These are phyloP conservation scores for Arizona elegans DNA, from an alignment of 2,113 vertebrate genomes.

Conservation along the genomic window DNA sequence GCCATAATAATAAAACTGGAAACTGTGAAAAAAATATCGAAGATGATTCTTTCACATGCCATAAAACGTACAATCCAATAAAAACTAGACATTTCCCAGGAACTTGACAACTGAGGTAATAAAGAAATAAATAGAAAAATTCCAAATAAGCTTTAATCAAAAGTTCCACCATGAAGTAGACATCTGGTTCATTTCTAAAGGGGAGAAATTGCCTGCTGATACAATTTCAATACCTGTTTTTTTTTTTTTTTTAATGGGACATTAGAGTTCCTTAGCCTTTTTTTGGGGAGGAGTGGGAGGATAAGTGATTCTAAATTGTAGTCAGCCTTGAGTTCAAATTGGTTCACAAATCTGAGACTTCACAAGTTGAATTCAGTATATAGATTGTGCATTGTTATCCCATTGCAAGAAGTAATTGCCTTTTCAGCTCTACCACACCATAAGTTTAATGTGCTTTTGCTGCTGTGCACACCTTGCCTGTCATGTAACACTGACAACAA, in stretches of 20 bases:
- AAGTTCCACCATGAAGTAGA: constrained; percentile 32
- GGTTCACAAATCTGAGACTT: background rate
- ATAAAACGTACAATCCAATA: constrained; percentile 46
- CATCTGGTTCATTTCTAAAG: constrained; percentile 40
- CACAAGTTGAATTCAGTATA: background rate
- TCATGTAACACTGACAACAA: background rate
- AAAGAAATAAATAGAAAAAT: constrained; percentile 42
- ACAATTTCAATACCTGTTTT: background rate
- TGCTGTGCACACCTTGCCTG: background rate
- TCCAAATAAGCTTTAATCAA: constrained; percentile 59
- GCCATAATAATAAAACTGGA: constrained; percentile 55
- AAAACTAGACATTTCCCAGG: constrained; percentile 46
- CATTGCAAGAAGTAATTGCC: background rate
- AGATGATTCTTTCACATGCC: constrained; percentile 51
- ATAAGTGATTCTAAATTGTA: background rate
- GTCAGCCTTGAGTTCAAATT: background rate
- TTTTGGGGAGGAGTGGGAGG: background rate
- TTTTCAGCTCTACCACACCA: background rate
- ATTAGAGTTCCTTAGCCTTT: background rate
- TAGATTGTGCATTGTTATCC: background rate
- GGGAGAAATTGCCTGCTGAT: background rate
- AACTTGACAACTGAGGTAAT: constrained; percentile 48
- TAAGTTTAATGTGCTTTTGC: background rate
- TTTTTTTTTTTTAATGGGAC: background rate
- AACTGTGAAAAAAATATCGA: constrained; percentile 48